A percentile compares a stretch with the other conserved stretches of the same genome.
Evolutionary conservation across 2,113 vertebrate species (phyloP).

Genomic region (Nerophis ophidion): DNA sequence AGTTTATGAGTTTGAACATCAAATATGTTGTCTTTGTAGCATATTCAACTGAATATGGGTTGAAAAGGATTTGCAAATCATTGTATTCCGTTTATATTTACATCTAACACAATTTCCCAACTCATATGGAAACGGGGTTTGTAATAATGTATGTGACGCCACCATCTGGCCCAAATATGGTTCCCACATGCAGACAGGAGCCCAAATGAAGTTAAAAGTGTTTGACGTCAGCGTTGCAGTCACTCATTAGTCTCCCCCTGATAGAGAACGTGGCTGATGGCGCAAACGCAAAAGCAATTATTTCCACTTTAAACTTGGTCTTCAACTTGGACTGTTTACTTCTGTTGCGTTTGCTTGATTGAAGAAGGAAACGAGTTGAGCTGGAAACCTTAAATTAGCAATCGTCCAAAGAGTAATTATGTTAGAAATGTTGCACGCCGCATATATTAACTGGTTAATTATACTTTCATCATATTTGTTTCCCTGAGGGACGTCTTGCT

Average conservation of each 20-base stretch:
- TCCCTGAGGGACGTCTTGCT: slow-evolving; percentile 12
- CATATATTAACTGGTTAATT: slow-evolving; percentile 36
- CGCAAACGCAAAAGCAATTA: not conserved
- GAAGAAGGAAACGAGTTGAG: slow-evolving; percentile 11
- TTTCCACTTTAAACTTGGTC: slow-evolving; percentile 3
- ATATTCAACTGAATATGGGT: too few species aligned
- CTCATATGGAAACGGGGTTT: too few species aligned
- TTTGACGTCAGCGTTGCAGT: not conserved
- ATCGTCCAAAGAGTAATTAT: slow-evolving; percentile 10
- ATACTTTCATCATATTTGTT: slow-evolving; percentile 30
- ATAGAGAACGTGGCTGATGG: not conserved
- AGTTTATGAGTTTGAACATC: too few species aligned
- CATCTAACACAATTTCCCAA: too few species aligned
- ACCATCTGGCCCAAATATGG: too few species aligned
- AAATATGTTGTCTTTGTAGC: too few species aligned
- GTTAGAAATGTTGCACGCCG: slow-evolving; percentile 5
- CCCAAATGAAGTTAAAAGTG: not conserved
- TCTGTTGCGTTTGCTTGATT: slow-evolving; percentile 38
- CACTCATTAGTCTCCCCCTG: not conserved
- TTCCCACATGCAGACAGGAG: too few species aligned
- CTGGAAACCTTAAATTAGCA: slow-evolving; percentile 8
- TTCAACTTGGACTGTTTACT: slow-evolving; percentile 10
- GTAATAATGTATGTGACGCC: too few species aligned
- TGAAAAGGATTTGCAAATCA: too few species aligned
- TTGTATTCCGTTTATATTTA: too few species aligned